phyloP scores from a whole-genome alignment of 1,140 invertebrate genomes.

The Ctenoplectra terminalis region DNA sequence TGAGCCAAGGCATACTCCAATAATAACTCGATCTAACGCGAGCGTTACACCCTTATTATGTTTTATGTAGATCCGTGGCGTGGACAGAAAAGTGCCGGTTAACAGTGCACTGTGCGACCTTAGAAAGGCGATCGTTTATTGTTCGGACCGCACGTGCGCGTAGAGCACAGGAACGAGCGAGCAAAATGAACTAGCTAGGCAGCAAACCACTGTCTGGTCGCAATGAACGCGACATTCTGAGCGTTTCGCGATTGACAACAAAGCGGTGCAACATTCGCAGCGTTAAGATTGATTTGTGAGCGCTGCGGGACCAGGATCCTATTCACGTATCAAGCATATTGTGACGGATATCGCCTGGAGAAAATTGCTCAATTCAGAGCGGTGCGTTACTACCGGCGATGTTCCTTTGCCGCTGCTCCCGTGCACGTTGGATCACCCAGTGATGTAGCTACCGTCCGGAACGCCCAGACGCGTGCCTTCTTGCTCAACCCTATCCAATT shows the following conservation, averaged over 20 bases:
- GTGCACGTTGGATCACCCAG: constrained; percentile 6
- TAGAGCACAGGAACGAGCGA: background rate
- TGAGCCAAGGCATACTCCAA: background rate
- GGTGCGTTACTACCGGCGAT: constrained; percentile 35
- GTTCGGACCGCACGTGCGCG: constrained; percentile 24
- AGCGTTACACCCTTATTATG: constrained; percentile 57
- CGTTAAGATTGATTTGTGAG: constrained; percentile 61
- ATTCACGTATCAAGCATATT: constrained; percentile 61
- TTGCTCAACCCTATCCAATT: background rate
- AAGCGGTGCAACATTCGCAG: constrained; percentile 29
- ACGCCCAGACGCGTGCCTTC: constrained; percentile 50
- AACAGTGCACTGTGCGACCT: constrained; percentile 51
- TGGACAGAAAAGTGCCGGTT: constrained; percentile 25
- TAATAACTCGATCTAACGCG: constrained; percentile 46
- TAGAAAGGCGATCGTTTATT: constrained; percentile 58
- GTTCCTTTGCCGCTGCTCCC: constrained; percentile 16
- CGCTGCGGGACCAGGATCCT: constrained; percentile 46
- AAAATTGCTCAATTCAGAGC: constrained; percentile 68
- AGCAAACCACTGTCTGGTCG: background rate
- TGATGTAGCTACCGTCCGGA: constrained; percentile 34
- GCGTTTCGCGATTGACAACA: constrained; percentile 46
- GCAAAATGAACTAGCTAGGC: constrained; percentile 20
- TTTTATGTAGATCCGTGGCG: constrained; percentile 48
- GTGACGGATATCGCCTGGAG: constrained; percentile 52
- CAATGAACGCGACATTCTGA: constrained; percentile 37